Conservation (phyloP, 2,888 invertebrate species). For the Polyploca ridens region DNA sequence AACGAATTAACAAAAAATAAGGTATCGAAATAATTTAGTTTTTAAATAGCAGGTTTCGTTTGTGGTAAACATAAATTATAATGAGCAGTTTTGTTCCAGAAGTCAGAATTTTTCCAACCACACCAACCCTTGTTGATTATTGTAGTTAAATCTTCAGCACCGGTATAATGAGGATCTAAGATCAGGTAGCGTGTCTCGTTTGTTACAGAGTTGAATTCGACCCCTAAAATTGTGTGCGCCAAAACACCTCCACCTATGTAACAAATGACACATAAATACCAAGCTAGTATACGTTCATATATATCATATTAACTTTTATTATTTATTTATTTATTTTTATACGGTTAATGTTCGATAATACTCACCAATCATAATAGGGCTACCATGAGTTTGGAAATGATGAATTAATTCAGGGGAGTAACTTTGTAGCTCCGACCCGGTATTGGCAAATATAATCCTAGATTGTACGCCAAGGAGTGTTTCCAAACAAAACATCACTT, state of each 20-base stretch:
- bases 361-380: conserved; percentile 98
- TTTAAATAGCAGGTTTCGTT: conserved; percentile 69
- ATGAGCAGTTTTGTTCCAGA: conserved; percentile 98
- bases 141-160: conserved; percentile 90
- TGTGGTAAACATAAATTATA: conserved; percentile 98
- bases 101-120: conserved; percentile 97
- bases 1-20: conserved; percentile 21
- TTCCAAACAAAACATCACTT: conserved; percentile 96
- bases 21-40: conserved; percentile 20
- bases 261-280: background rate
- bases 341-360: conserved; percentile 12
- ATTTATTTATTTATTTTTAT: too few relatives aligned
- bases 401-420: conserved; percentile 92
- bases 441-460: conserved; percentile 93
- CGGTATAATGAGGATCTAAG: conserved; percentile 99
- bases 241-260: conserved; percentile 95
- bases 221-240: conserved; percentile 98
- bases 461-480: conserved; percentile 90
- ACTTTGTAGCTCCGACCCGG: conserved; percentile 92
- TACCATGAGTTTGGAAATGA: conserved; percentile 97
- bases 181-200: conserved; percentile 96
- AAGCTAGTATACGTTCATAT: background rate
- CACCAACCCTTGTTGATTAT: conserved; percentile 96
- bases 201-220: conserved; percentile 92
- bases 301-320: too few relatives aligned